Evolutionary conservation across 2,113 vertebrate species (phyloP), one percentile per base, ranked within the genome.

Genomic region (Pandion haliaetus): DNA sequence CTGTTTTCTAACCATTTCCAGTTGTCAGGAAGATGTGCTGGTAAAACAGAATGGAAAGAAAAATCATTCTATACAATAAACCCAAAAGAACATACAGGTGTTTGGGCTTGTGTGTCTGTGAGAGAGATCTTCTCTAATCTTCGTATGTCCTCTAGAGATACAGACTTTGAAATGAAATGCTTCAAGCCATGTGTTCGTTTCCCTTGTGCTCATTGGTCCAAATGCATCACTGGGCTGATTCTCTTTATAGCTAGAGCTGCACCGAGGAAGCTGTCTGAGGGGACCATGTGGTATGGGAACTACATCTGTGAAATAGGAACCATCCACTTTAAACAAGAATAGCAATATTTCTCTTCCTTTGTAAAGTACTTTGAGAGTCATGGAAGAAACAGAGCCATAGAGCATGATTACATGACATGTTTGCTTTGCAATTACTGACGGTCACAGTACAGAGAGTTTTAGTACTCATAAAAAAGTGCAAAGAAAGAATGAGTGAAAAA

Each of bases 1-100:
- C 88, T 93, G 92, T 50, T 95, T 96, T 89, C 76, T 90, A 97
- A 90, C 59, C 34, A 57, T 65, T 82, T 93, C 80, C 86, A 93
- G 59, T 95, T 94, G 86, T 79, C 44, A 28, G 44, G 38, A 89
- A 94, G 93, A 91, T 89, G 34, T 76, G 32, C 52, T 93, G 7
- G 57, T 93, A 73, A 81, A 85, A 61, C 13, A 72, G 44, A 91
- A 89, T 38, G 78, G 57, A 45, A 79, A 86, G 44, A 79, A 72
- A 91, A 45, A 58, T 36, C 29, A 54, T 62, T 47, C 36, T 52
- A 19, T 47, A 42, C 54, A 50, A 55, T 34, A 88, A 93, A 78
- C 24, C 25, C 50, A 31, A 71, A 90, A 81, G 58, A 96, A 63
- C 26, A 66, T 57, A 55, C 91, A 95, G 72, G 82, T 95, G 65